phyloP scores from a whole-genome alignment of 2,113 vertebrate genomes.

The Heloderma charlesbogerti region DNA sequence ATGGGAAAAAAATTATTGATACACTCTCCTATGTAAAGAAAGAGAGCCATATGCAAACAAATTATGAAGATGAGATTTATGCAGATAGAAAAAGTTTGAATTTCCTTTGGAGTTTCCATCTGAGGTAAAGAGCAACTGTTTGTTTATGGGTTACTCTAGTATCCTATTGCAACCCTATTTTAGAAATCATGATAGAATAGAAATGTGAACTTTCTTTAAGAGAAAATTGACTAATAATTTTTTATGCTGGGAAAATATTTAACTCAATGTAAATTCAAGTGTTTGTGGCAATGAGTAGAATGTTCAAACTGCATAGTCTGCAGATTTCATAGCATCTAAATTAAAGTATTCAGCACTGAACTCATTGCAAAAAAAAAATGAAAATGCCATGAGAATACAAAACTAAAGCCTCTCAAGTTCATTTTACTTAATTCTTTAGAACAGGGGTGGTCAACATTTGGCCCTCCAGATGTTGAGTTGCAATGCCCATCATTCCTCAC shows the following conservation, averaged over 20 bases:
- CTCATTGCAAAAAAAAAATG: conserved; percentile 50
- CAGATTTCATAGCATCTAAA: conserved; percentile 49
- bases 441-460: too few species aligned
- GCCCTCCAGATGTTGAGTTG: too few species aligned
- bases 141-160: not conserved
- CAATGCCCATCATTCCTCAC: too few species aligned
- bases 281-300: conserved; percentile 4
- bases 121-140: not conserved
- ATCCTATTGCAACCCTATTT: conserved; percentile 24
- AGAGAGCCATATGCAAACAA: not conserved
- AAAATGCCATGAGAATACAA: conserved; percentile 15
- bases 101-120: not conserved
- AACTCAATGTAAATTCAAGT: conserved; percentile 43
- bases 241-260: conserved; percentile 41
- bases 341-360: conserved; percentile 49
- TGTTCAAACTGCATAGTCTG: conserved; percentile 28
- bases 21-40: not conserved
- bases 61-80: not conserved
- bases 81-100: not conserved
- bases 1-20: not conserved
- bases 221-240: conserved; percentile 40
- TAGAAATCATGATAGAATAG: conserved; percentile 36
- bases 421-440: conserved; percentile 4
- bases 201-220: conserved; percentile 53
- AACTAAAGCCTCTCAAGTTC: not conserved